Conservation (phyloP, 2,888 invertebrate genomes). For the Chymomyza amoena region DNA sequence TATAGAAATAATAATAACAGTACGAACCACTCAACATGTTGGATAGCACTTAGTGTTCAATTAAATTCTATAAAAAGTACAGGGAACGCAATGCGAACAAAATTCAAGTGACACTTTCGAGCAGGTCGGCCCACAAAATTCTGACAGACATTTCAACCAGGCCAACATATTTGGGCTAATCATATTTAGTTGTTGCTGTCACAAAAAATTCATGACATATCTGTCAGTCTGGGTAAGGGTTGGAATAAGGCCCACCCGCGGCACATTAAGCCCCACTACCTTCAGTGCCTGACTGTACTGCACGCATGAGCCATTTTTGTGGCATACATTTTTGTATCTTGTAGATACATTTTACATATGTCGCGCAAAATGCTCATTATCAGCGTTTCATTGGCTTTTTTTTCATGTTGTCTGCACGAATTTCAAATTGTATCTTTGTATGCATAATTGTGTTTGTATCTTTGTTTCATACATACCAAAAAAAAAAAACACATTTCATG, state of each 20-base stretch:
- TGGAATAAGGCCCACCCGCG: constrained; percentile 12
- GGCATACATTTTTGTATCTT: constrained; percentile 38
- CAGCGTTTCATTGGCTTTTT: constrained; percentile 29
- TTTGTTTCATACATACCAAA: constrained; percentile 13
- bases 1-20: no score
- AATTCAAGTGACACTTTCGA: neutral
- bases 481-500: constrained; percentile 47
- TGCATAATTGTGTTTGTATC: constrained; percentile 26
- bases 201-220: constrained; percentile 39
- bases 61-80: constrained; percentile 3
- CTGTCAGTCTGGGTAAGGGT: neutral
- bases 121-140: neutral
- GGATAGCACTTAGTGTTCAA: constrained; percentile 24
- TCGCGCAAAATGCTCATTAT: constrained; percentile 46
- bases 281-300: neutral
- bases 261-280: constrained; percentile 52
- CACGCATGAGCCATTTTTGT: neutral
- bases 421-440: constrained; percentile 2
- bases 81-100: neutral
- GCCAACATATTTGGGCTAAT: constrained; percentile 62
- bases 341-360: constrained; percentile 54
- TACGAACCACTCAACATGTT: neutral
- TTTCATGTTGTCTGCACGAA: constrained; percentile 10
- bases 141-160: constrained; percentile 2
- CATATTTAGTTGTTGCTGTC: constrained; percentile 56